These are phyloP conservation scores for Dinothrombium tinctorium DNA, from an alignment of 1,140 invertebrate species.

Conservation along the genomic window DNA sequence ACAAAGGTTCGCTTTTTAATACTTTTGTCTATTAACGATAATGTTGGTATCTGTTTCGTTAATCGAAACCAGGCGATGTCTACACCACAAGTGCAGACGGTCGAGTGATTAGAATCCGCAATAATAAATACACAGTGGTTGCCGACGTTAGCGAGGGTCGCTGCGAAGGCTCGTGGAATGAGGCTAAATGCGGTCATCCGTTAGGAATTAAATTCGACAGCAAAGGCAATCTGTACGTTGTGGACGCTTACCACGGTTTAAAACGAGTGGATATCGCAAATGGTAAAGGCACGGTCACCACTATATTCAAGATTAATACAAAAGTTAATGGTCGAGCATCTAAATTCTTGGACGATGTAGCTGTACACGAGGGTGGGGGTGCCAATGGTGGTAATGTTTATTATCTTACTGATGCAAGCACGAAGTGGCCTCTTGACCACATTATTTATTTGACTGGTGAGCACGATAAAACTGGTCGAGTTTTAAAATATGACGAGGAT, in stretches of 20 bases:
- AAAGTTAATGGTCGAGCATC: not conserved
- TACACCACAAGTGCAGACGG: not conserved
- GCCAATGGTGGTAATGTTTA: slow-evolving; percentile 9
- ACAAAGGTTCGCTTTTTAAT: no score
- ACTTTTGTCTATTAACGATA: no score
- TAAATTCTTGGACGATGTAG: slow-evolving; percentile 8
- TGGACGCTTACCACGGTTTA: slow-evolving; percentile 48
- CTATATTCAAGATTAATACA: not conserved
- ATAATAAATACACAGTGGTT: not conserved
- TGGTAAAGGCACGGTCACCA: not conserved
- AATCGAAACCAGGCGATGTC: not conserved
- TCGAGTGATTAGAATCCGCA: not conserved
- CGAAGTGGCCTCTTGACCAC: slow-evolving; percentile 2
- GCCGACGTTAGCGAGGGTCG: not conserved
- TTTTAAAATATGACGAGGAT: slow-evolving; percentile 7
- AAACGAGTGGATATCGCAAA: not conserved
- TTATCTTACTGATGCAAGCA: slow-evolving; percentile 9
- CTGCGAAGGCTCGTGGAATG: slow-evolving; percentile 1
- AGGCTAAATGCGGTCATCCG: slow-evolving; percentile 48
- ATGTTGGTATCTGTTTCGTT: not conserved
- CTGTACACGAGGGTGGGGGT: slow-evolving; percentile 1
- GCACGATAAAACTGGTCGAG: slow-evolving; percentile 5
- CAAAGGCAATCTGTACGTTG: slow-evolving; percentile 39
- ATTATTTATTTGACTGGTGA: slow-evolving; percentile 4
- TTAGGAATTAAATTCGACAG: slow-evolving; percentile 48